Conservation (phyloP, 1,140 invertebrate genomes). For the Camponotus pennsylvanicus region DNA sequence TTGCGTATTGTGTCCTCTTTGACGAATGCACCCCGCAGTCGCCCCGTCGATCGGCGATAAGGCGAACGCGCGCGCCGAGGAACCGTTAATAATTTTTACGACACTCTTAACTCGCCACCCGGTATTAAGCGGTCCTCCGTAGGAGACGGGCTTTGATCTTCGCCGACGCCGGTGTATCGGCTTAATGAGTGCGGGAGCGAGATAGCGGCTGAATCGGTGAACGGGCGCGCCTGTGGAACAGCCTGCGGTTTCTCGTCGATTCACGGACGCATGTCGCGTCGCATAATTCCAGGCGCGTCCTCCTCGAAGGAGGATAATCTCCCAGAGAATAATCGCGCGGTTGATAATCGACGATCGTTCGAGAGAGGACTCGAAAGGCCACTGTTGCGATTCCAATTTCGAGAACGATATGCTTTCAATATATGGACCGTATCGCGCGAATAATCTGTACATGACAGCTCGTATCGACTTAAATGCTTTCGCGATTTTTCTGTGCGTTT, state of each 20-base stretch:
- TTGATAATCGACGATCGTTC: no score
- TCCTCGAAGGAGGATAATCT: background rate
- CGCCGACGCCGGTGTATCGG: slow-evolving; percentile 79
- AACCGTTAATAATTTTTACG: slow-evolving; percentile 83
- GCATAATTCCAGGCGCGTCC: slow-evolving; percentile 58
- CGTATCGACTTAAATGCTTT: no score
- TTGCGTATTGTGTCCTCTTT: slow-evolving; percentile 71
- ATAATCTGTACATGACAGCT: no score
- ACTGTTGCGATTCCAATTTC: no score
- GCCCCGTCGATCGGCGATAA: slow-evolving; percentile 80
- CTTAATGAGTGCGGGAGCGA: slow-evolving; percentile 77
- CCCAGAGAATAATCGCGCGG: background rate
- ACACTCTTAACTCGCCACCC: slow-evolving; percentile 84
- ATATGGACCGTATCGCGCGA: no score
- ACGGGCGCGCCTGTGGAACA: slow-evolving; percentile 42
- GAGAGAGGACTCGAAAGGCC: no score
- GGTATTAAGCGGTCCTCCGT: slow-evolving; percentile 83
- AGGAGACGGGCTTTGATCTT: slow-evolving; percentile 83
- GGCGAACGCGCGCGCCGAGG: slow-evolving; percentile 63
- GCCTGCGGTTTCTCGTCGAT: slow-evolving; percentile 35
- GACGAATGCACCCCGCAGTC: slow-evolving; percentile 67
- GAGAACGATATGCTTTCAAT: no score
- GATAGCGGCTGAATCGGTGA: slow-evolving; percentile 59
- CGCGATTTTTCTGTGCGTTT: no score
- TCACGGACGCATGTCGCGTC: slow-evolving; percentile 54